Conservation (phyloP, 1,140 invertebrate genomes). For the Drosophila subpulchrella region DNA sequence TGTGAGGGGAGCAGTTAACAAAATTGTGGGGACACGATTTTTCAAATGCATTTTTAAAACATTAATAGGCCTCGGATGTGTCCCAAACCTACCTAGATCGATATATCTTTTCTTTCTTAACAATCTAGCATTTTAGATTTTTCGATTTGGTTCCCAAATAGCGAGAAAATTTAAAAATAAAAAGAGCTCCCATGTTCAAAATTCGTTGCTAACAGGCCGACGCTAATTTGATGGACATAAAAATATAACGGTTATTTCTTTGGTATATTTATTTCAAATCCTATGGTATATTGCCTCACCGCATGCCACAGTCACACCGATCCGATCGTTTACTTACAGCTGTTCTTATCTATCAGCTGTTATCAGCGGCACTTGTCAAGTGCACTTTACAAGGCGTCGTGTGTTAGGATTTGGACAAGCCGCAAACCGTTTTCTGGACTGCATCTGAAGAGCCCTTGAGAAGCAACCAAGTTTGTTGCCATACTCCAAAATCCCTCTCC, state of each 20-base stretch:
- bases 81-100: no score
- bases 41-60: no score
- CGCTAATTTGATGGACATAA: no score
- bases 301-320: constrained; percentile 5
- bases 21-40: no score
- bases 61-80: no score
- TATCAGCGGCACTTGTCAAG: constrained; percentile 23
- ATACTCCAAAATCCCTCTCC: constrained; percentile 22
- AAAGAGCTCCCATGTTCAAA: no score
- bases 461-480: constrained; percentile 30
- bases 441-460: constrained; percentile 52
- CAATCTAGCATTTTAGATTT: no score
- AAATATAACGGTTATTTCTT: neutral
- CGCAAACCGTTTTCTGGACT: constrained; percentile 6
- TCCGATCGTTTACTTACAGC: constrained; percentile 30
- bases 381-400: constrained; percentile 35
- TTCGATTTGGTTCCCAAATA: no score
- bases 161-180: no score
- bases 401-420: constrained; percentile 24
- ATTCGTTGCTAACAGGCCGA: no score
- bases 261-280: neutral
- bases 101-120: no score
- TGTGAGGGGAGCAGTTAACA: no score
- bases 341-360: constrained; percentile 29
- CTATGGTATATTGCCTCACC: neutral